phyloP scores from a whole-genome alignment of 2,888 invertebrate genomes.

The Deladenus siricidicola region DNA sequence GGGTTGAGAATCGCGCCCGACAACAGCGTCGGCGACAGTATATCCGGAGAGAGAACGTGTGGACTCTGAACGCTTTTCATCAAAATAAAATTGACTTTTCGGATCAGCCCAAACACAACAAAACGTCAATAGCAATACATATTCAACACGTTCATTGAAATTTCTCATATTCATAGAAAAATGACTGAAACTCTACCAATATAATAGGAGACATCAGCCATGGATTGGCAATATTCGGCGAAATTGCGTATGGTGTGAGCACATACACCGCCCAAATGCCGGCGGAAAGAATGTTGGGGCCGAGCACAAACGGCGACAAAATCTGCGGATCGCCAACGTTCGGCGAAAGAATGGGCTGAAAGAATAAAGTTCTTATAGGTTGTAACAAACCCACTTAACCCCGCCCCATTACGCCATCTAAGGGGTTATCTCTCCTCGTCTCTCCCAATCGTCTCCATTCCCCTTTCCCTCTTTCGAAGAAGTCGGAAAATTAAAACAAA shows the following conservation, averaged over 20 bases:
- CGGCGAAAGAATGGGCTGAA: constrained; percentile 3
- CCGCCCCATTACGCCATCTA: too few species aligned
- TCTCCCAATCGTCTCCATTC: background rate
- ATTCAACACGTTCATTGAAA: too few species aligned
- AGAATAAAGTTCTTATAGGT: too few species aligned
- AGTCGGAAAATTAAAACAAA: background rate
- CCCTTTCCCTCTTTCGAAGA: constrained; percentile 7
- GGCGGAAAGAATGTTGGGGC: constrained; percentile 4
- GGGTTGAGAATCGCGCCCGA: constrained; percentile 28
- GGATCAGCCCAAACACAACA: too few species aligned
- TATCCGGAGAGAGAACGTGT: constrained; percentile 35
- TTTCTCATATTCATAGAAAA: too few species aligned
- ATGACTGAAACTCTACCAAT: too few species aligned
- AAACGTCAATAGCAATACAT: too few species aligned
- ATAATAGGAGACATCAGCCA: background rate
- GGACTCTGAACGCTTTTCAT: constrained; percentile 9
- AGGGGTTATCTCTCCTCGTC: background rate
- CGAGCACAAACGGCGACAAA: background rate
- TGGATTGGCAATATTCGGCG: constrained; percentile 2
- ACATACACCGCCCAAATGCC: background rate
- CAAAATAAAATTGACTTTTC: too few species aligned
- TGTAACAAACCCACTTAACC: too few species aligned
- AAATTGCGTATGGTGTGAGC: background rate
- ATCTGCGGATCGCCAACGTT: constrained; percentile 1
- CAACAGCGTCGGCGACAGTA: constrained; percentile 35